Evolutionary conservation across 1,140 invertebrate genomes (phyloP).

Genomic region (Bombus pyrosoma): DNA sequence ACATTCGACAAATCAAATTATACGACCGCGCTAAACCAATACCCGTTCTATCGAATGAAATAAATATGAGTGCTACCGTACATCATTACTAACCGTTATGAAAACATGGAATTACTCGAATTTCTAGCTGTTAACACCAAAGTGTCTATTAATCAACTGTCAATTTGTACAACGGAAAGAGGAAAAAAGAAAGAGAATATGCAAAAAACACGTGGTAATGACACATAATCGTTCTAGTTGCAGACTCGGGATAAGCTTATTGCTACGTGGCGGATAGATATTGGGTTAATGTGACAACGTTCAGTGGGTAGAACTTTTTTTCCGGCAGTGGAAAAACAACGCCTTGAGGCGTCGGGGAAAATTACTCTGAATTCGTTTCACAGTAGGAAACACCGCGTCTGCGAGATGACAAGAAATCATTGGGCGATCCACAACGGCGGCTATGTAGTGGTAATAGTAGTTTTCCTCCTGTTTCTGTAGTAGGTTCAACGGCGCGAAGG

Average conservation of each 20-base stretch:
- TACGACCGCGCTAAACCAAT: neutral
- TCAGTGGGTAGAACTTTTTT: neutral
- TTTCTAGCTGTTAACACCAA: neutral
- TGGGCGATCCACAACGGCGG: constrained; percentile 11
- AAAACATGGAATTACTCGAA: constrained; percentile 14
- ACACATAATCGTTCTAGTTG: constrained; percentile 9
- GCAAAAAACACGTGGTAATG: neutral
- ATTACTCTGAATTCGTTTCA: constrained; percentile 9
- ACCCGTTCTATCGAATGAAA: neutral
- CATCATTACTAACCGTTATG: neutral
- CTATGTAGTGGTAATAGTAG: neutral
- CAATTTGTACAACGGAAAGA: neutral
- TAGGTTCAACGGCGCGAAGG: constrained; percentile 32
- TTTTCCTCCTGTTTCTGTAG: constrained; percentile 39
- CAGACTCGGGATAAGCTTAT: neutral
- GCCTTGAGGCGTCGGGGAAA: constrained; percentile 18
- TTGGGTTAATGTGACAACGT: constrained; percentile 2
- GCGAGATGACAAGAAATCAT: constrained; percentile 44
- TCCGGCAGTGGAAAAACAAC: neutral
- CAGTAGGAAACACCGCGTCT: neutral
- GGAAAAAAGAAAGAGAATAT: neutral
- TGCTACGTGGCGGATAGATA: neutral
- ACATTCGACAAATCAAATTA: neutral
- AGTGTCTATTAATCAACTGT: constrained; percentile 13
- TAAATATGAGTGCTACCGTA: neutral